These are phyloP conservation scores for Lophotriccus pileatus DNA, from an alignment of 2,797 vertebrate species.

Conservation along the genomic window DNA sequence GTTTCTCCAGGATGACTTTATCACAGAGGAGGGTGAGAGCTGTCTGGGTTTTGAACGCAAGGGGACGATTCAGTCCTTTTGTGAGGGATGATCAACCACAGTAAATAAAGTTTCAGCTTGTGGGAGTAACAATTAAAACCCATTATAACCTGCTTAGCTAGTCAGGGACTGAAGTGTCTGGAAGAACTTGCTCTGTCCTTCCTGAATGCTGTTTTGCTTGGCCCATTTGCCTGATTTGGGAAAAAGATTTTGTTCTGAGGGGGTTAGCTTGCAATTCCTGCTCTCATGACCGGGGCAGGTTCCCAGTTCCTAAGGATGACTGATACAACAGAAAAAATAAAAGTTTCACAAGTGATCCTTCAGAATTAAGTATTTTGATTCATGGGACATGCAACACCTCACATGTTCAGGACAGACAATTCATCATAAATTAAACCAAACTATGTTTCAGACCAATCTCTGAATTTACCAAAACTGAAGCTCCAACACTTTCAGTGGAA, in stretches of 20 bases:
- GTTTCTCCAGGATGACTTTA: not conserved
- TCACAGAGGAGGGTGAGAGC: not conserved
- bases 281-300: not conserved
- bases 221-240: not conserved
- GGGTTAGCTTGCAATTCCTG: not conserved
- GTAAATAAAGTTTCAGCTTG: slow-evolving; percentile 35
- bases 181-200: slow-evolving; percentile 51
- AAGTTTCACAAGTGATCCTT: not conserved
- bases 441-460: not conserved
- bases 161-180: slow-evolving; percentile 3
- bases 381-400: not conserved
- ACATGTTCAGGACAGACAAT: not conserved
- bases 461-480: not conserved
- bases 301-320: not conserved
- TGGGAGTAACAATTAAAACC: slow-evolving; percentile 47
- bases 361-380: not conserved
- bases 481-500: not conserved
- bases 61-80: slow-evolving; percentile 16
- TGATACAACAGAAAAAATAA: not conserved
- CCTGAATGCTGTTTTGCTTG: not conserved
- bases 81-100: slow-evolving; percentile 3
- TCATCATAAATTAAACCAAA: not conserved
- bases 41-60: not conserved
- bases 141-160: slow-evolving; percentile 56
- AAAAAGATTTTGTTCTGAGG: not conserved